Conservation (phyloP, 2,113 vertebrate genomes). For the Hippocampus zosterae region DNA sequence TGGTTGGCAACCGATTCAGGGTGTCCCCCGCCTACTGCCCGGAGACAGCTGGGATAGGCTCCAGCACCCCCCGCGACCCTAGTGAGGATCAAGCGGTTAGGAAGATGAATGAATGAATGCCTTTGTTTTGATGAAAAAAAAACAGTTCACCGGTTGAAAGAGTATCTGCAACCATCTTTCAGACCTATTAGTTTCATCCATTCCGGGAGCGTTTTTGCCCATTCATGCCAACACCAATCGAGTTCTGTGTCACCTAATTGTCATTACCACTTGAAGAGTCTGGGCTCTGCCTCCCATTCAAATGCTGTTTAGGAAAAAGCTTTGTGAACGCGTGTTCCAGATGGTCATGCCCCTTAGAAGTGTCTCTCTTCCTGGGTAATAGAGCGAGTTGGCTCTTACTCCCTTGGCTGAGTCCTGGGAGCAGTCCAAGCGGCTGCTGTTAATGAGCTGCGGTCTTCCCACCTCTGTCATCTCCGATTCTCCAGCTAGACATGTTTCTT, state of each 20-base stretch:
- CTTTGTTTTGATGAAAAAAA: neutral
- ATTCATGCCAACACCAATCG: conserved; percentile 26
- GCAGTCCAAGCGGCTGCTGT: conserved; percentile 59
- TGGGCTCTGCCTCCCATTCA: conserved; percentile 44
- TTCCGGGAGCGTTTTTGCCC: conserved; percentile 40
- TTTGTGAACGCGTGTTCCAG: conserved; percentile 51
- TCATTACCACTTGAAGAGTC: conserved; percentile 56
- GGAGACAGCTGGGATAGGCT: too few relatives aligned
- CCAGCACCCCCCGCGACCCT: too few relatives aligned
- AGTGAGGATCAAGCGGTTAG: too few relatives aligned
- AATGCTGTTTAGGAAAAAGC: conserved; percentile 28
- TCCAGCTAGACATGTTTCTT: conserved; percentile 38
- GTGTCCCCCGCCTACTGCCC: too few relatives aligned
- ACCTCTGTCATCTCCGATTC: conserved; percentile 54
- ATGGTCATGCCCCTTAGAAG: conserved; percentile 66
- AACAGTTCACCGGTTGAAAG: conserved; percentile 4
- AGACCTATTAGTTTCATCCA: conserved; percentile 15
- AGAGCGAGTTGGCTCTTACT: conserved; percentile 53
- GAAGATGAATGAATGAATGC: too few relatives aligned
- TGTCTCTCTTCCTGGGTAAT: conserved; percentile 57
- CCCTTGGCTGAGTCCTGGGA: conserved; percentile 59
- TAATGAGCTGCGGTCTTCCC: conserved; percentile 68
- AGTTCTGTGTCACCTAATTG: conserved; percentile 50
- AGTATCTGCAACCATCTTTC: neutral
- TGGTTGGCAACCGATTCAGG: too few relatives aligned